Evolutionary conservation across 1,140 invertebrate genomes (phyloP).

Genomic region (Panulirus ornatus): DNA sequence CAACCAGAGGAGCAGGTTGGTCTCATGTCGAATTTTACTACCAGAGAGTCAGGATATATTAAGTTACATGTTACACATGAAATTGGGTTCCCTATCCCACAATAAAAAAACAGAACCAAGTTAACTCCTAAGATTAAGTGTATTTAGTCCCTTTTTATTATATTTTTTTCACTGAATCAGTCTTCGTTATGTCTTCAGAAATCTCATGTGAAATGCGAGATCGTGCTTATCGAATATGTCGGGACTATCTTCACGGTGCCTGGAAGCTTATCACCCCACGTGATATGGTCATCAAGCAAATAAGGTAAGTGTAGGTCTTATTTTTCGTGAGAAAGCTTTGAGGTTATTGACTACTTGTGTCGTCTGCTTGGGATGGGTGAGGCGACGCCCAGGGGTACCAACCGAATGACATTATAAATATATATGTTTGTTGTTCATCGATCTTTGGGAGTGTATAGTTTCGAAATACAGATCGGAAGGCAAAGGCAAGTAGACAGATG

Average conservation of each 20-base stretch:
- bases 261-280: conserved; percentile 89
- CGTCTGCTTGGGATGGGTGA: background rate
- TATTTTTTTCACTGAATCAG: background rate
- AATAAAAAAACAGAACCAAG: background rate
- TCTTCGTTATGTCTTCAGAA: conserved; percentile 56
- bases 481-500: too few relatives aligned
- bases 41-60: too few relatives aligned
- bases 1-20: background rate
- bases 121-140: background rate
- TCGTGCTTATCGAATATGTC: conserved; percentile 55
- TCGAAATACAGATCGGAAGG: too few relatives aligned
- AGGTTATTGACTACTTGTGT: background rate
- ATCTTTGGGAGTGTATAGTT: too few relatives aligned
- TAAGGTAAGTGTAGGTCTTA: conserved; percentile 83
- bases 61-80: conserved; percentile 1
- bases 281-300: conserved; percentile 87
- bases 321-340: background rate
- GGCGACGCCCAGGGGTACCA: background rate
- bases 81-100: background rate
- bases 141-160: background rate
- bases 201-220: conserved; percentile 61
- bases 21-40: too few relatives aligned
- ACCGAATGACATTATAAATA: too few relatives aligned
- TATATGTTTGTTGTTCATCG: too few relatives aligned
- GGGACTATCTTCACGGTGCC: conserved; percentile 89